Conservation (phyloP, 1,140 invertebrate genomes). For the Heliconius melpomene region DNA sequence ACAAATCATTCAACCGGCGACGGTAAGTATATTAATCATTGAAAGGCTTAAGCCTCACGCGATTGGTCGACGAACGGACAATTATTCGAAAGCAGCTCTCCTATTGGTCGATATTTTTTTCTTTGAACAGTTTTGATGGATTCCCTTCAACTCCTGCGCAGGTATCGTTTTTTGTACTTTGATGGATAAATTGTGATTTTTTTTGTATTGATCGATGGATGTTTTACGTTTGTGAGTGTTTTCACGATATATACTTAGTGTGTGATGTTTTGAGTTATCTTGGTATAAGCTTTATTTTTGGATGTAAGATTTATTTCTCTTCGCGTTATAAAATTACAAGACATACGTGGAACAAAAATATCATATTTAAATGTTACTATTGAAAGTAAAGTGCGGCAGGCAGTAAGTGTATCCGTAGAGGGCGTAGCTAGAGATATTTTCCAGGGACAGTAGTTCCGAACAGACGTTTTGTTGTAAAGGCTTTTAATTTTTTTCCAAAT, state of each 20-base stretch:
- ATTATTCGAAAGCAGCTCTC: conserved; percentile 68
- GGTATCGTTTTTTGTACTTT: conserved; percentile 41
- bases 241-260: not conserved
- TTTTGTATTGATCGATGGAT: conserved; percentile 8
- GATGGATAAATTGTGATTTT: conserved; percentile 25
- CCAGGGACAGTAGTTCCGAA: no score
- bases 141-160: conserved; percentile 74
- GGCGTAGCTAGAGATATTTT: no score
- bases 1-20: conserved; percentile 73
- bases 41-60: conserved; percentile 56
- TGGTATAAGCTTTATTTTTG: no score
- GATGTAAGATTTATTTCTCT: not conserved
- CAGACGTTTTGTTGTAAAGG: no score
- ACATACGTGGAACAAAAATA: no score
- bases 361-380: no score
- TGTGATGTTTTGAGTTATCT: not conserved
- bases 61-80: conserved; percentile 68
- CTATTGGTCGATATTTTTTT: conserved; percentile 58
- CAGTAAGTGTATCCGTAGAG: no score
- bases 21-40: conserved; percentile 67
- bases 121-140: conserved; percentile 69
- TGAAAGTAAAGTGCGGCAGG: no score
- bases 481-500: no score
- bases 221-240: not conserved
- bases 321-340: no score